Evolutionary conservation across 2,888 invertebrate genomes (phyloP), one percentile per base, ranked within the genome.

Genomic region (Cremastobaeus sp.): DNA sequence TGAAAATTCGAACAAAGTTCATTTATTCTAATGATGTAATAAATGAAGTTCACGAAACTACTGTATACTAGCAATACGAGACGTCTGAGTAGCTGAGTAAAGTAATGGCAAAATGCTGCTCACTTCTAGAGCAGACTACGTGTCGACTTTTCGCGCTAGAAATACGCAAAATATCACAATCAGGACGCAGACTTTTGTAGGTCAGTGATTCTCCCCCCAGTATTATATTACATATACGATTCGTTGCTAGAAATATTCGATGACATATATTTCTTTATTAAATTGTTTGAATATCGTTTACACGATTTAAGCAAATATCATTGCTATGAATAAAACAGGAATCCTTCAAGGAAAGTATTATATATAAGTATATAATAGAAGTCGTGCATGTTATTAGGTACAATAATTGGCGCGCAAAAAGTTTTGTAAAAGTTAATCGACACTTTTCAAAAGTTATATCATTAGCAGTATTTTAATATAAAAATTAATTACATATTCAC

Each of bases 21-120:
- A 54, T 21, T 54, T 54, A 54, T 39, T 54, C 39, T 54, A 54
- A 54, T 54, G 37, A 54, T 54, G 39, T 28, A 54, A 54, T 54
- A 39, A 54, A 54, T 54, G 28, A 37, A 37, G 54, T 54, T 54
- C 39, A 21, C 21, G 39, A 11, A 39, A 17, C 25, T 39, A 35
- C 9, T 37, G 25, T 52, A 15, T 25, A 34, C 20, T 17, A 39
- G 17, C 28, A 25, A 54, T 54, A 54, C 54, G 25, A 54, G 28
- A 54, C 15, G 39, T 6, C 37, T 17, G 3, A 54, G 54, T 39
- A 39, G 37, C 39, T 54, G 28, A 54, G 54, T 37, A 37, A 37
- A 21, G 52, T 11, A 25, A 52, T 37, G 35, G 35, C 37, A 52
- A 37, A 52, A 50, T 50, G 50, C 50, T 50, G 34, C 35, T 50